Conservation (phyloP, 2,113 vertebrate species). For the Sebastes schlegelii region DNA sequence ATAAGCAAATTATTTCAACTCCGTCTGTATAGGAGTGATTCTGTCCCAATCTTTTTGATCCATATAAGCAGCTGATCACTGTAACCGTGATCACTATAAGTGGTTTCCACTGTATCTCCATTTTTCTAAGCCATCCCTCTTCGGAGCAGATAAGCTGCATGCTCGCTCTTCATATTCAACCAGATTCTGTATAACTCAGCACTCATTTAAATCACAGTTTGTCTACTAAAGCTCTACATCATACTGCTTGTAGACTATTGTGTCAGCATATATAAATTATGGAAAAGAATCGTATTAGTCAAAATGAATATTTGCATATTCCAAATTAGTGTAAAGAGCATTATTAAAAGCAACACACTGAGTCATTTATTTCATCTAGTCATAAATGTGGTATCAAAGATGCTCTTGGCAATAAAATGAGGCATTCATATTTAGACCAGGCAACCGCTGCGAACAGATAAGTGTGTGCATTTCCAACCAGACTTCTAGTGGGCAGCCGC, state of each 20-base stretch:
- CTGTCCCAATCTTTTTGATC: too few species aligned
- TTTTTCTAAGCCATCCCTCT: constrained; percentile 35
- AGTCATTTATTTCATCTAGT: constrained; percentile 54
- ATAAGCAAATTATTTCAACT: too few species aligned
- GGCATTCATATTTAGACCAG: constrained; percentile 48
- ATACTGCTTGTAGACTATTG: constrained; percentile 29
- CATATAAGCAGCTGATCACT: too few species aligned
- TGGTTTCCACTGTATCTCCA: neutral
- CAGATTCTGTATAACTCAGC: constrained; percentile 39
- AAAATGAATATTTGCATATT: constrained; percentile 65
- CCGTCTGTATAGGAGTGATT: too few species aligned
- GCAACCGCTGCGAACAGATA: constrained; percentile 10
- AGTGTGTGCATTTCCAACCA: constrained; percentile 6
- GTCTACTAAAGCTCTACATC: constrained; percentile 37
- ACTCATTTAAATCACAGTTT: constrained; percentile 40
- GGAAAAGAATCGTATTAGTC: constrained; percentile 45
- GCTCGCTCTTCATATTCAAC: constrained; percentile 44
- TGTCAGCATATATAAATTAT: constrained; percentile 57
- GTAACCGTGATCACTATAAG: too few species aligned
- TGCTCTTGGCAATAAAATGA: constrained; percentile 43
- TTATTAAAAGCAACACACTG: constrained; percentile 59
- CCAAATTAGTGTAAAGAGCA: constrained; percentile 45
- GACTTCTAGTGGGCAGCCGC: neutral
- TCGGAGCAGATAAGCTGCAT: constrained; percentile 30
- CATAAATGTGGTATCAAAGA: constrained; percentile 55